A percentile compares a stretch with the other conserved stretches of the same genome.
Conservation (phyloP, 2,113 vertebrate species). For the Thinocorus orbignyianus region DNA sequence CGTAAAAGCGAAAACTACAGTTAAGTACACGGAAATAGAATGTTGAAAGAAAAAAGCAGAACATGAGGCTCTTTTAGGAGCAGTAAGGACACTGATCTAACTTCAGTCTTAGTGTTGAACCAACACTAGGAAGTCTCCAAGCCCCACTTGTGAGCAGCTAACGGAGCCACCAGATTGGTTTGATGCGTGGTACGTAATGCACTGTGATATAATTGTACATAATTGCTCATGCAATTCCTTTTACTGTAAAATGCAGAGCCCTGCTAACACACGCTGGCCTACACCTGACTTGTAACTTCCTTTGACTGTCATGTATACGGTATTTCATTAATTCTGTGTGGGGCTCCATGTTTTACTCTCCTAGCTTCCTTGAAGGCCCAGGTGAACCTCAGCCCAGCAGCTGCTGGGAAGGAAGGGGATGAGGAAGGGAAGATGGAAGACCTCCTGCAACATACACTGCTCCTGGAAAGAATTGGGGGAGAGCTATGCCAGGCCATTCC, state of each 20-base stretch:
- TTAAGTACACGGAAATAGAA: background rate
- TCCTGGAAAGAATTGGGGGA: background rate
- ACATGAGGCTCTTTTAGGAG: background rate
- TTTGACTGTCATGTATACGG: background rate
- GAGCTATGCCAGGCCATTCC: background rate
- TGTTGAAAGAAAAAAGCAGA: background rate
- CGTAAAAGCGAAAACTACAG: background rate
- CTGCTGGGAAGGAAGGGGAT: background rate
- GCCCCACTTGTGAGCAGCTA: background rate
- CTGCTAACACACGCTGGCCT: background rate
- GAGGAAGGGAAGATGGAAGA: background rate
- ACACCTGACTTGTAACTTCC: background rate
- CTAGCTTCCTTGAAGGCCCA: background rate
- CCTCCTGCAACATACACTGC: background rate
- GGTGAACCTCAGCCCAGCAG: background rate
- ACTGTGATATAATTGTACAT: background rate
- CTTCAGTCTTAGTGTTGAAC: background rate
- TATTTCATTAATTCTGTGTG: background rate
- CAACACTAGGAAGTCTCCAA: background rate
- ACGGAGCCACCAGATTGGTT: background rate
- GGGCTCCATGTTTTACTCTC: background rate
- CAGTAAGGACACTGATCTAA: background rate
- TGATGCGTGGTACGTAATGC: accelerated
- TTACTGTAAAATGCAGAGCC: background rate
- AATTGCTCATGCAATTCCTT: background rate